Base-by-base conservation (phyloP, 2,113 vertebrate genomes). In the Salvelinus sp. region DNA sequence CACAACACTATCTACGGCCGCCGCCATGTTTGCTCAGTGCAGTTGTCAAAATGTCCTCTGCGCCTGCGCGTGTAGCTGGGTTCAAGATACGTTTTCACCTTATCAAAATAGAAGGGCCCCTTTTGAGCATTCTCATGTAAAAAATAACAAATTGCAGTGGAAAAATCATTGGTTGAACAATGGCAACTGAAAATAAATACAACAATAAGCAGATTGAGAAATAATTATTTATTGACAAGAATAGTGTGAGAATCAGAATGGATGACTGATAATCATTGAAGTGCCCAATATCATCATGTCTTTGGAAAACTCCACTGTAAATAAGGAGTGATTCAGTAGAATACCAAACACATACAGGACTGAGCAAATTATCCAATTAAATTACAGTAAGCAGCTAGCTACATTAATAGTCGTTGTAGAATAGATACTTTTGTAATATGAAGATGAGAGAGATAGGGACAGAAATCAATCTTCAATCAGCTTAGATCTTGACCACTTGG, bases 1-100 rank as follows among this genome's bases (percentile, higher is more conserved):
- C 38, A 97, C 96, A 91, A 96, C 95, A 95, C 95, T 96, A 88
- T 97, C 95, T 88, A 97, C 96, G 89, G 95, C 95, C 69, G 96
- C 95, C 94, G 96, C 96, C 96, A 97, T 97, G 92, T 96, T 97
- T 90, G 93, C 90, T 75, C 86, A 88, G 81, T 91, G 91, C 85
- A 86, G 88, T 88, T 86, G 88, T 90, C 85, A 66, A 76, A 69
- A 82, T 72, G 76, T 76, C 79, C 68, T 85, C 47, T 77, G 89
- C 86, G 90, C 85, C 0, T 83, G 91, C 87, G 88, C 82, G 28
- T 10, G 7, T 22, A 23, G n/a, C 58, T 62, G 58, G 20, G 9
- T 62, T 62, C n/a, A 22, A 62, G 58, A 9, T 2, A n/a, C 58
- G 58, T 22, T 62, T 62, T 2, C n/a, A 62, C 1, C n/a, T 23